Base-by-base conservation (phyloP, 2,888 invertebrate species). In the Hypomecis punctinalis region DNA sequence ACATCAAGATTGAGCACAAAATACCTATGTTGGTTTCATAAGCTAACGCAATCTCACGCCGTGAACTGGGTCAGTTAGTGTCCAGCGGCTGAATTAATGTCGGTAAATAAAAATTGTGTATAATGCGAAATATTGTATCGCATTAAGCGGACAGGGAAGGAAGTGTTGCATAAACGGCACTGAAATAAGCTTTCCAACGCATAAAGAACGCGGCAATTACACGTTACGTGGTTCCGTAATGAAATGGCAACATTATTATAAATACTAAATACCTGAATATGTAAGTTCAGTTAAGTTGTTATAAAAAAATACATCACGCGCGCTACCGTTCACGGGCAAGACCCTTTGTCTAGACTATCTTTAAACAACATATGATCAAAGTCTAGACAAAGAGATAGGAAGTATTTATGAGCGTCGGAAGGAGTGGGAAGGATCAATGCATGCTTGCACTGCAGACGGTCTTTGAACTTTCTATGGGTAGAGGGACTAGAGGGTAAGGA, bases 41-140 rank as follows among this genome's bases (percentile, higher is more conserved):
- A 70, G 66, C 66, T 73, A 82, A 72, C 76, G 81, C 79, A 82
- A 82, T 78, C 76, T 74, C 67, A 70, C 76, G 73, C 71, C 71
- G 78, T 74, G 77, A 89, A 83, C 77, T 81, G 72, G 82, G 84
- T 81, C 83, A 83, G 76, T 66, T 75, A 74, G 75, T 75, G 73
- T 72, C 75, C 72, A 77, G 75, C 66, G 64, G 67, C 64, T 43
- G 69, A 61, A 73, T 55, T 73, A 73, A 62, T 61, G 36, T 37
- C 49, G 60, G 13, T 40, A 13, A 64, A 61, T 59, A 53, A 68
- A 76, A 70, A 67, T 65, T 55, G 57, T 64, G 54, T 62, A 71
- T 69, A 64, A 70, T 70, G 55, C 61, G 60, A 69, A 63, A 42
- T 66, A 63, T 61, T 55, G 62, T 60, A 68, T 60, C 49, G 49